Evolutionary conservation across 1,140 invertebrate species (phyloP).

Genomic region (Rhynchophorus ferrugineus): DNA sequence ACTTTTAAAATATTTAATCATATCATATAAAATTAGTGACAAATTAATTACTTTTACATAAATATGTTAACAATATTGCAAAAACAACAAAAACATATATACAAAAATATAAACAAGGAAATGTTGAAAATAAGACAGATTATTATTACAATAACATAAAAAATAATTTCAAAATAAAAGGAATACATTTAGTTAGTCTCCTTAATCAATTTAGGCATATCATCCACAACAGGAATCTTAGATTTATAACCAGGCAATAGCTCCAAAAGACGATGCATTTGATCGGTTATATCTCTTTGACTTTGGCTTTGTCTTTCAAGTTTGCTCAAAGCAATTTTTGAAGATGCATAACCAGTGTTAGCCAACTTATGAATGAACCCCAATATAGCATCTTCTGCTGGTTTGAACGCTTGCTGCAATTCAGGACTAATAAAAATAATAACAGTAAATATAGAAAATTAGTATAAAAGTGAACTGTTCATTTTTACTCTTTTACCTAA

Average conservation of each 20-base stretch:
- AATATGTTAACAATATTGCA: no score
- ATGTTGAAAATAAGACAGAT: no score
- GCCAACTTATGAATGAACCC: constrained; percentile 18
- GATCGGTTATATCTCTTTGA: constrained; percentile 11
- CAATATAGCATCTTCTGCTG: constrained; percentile 22
- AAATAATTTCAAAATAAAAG: no score
- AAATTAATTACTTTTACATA: no score
- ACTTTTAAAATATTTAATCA: no score
- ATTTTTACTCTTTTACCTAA: not conserved
- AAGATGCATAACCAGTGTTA: constrained; percentile 24
- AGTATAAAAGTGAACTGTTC: not conserved
- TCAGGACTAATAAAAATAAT: not conserved
- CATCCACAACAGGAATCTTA: constrained; percentile 3
- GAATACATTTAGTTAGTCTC: not conserved
- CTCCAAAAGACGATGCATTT: constrained; percentile 14
- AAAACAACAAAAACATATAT: no score
- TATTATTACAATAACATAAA: no score
- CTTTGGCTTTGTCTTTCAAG: constrained; percentile 12
- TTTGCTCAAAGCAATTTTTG: constrained; percentile 19
- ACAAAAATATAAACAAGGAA: no score
- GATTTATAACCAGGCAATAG: constrained; percentile 8
- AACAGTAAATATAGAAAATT: not conserved
- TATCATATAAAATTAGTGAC: no score
- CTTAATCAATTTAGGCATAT: not conserved
- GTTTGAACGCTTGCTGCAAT: constrained; percentile 1